Base-by-base conservation (phyloP, 2,888 invertebrate species). In the Apodemia duryi region DNA sequence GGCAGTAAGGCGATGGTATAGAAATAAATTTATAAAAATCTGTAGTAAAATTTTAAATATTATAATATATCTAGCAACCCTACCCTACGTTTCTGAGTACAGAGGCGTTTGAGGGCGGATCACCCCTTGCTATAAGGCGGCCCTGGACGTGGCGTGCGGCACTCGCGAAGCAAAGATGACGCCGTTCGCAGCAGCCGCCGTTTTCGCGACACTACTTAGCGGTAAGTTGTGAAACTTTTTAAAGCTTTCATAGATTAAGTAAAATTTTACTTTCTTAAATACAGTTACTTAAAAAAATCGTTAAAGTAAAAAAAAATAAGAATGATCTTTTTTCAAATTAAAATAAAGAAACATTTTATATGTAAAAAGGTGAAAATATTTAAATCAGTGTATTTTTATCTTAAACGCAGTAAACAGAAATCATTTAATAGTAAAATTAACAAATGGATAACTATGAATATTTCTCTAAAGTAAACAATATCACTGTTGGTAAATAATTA, bases 81-180 rank as follows among this genome's bases (percentile, higher is more conserved):
- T 49, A 10, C 54, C 10, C 10, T 49, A 63, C 54, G 64, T 38
- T 11, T 43, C 43, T 43, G 43, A 43, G 35, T 28, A 32, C 63
- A 63, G 68, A 65, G 70, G 69, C 70, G 43, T 10, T 43, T 11
- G 60, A 77, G 81, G 84, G 81, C 79, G 82, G 79, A 71, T 71
- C 77, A 72, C 74, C 77, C 46, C 82, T 75, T 74, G 77, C 77
- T 87, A 85, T 78, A 88, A 88, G 82, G 83, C 81, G 77, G 75
- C 75, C 72, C 71, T 77, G 70, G 72, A 69, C 69, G 66, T 69
- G 65, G 62, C 68, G 71, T 76, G 71, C 86, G 86, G 79, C 87
- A 89, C 78, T 86, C 79, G 65, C 68, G 75, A 72, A 74, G 75
- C 79, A 79, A 83, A 78, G 72, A 88, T 88, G 89, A 79, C 74